Base-by-base conservation (phyloP, 1,140 invertebrate species). In the Heterodera carotae region DNA sequence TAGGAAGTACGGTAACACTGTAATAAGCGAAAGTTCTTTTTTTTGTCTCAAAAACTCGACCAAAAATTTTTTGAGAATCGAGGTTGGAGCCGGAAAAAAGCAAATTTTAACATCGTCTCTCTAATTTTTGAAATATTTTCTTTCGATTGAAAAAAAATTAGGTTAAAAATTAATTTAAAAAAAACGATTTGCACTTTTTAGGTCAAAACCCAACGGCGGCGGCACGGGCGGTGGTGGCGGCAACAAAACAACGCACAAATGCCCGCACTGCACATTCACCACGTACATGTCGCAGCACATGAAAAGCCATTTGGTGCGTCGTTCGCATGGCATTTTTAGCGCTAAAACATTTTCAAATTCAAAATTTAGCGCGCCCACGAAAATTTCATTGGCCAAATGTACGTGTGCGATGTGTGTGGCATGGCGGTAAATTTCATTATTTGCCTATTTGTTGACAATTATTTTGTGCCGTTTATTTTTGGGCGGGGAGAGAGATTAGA, bases 311-410 rank as follows among this genome's bases (percentile, higher is more conserved):
- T 81, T 86, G 86, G 85, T n/a, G n/a, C n/a, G n/a, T n/a, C n/a
- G n/a, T 78, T 33, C n/a, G 75, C n/a, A 27, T 15, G 48, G 48
- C 12, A 18, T 18, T 53, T 60, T 56, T 59, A 31, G 31, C 29
- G 39, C 64, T 18, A 53, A 53, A 53, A 22, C 48, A 53, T 18
- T 4, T 60, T 66, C 69, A 39, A 53, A 73, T 56, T 36, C 43
- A 76, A 72, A 70, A 80, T 83, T 74, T 88, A 83, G 89, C 76
- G 86, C 88, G 72, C 90, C 89, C 64, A 88, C 90, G 70, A 89
- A 90, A 48, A 92, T 92, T 84, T 90, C 93, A 82, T 94, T 94
- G 88, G 85, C 36, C 80, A 85, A 77, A 91, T 74, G 71, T 74
- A 74, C 36, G 64, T 74, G 43, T 74, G 71, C 64, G 71, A 74